A percentile compares a stretch with the other conserved stretches of the same genome.
Evolutionary conservation across 2,797 vertebrate genomes (phyloP).

Genomic region (Rhadinocentrus ornatus): DNA sequence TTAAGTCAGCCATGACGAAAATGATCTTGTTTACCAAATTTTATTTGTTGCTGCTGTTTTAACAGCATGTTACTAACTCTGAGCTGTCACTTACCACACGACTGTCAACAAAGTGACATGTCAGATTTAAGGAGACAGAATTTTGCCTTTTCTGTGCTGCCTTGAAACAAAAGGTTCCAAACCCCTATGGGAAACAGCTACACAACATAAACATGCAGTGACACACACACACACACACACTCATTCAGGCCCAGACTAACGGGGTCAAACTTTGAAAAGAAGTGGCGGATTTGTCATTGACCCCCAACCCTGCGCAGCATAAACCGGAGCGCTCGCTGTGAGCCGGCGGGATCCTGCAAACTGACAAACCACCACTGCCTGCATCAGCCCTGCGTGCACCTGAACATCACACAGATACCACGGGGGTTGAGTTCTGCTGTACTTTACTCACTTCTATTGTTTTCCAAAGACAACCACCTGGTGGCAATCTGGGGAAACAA

Average conservation of each 20-base stretch:
- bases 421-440: constrained; percentile 37
- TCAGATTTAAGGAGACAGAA: neutral
- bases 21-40: constrained; percentile 47
- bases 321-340: constrained; percentile 31
- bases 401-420: constrained; percentile 25
- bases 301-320: constrained; percentile 43
- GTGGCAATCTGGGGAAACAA: constrained; percentile 73
- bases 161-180: constrained; percentile 39
- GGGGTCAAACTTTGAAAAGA: constrained; percentile 58
- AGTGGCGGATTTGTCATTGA: constrained; percentile 36
- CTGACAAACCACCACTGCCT: constrained; percentile 51
- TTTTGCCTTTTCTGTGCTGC: constrained; percentile 11
- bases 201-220: constrained; percentile 6
- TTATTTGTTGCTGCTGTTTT: constrained; percentile 36
- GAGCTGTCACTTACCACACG: constrained; percentile 28
- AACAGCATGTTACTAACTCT: constrained; percentile 17
- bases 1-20: constrained; percentile 30
- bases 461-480: constrained; percentile 82
- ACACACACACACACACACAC: constrained; percentile 12
- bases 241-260: constrained; percentile 23
- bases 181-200: constrained; percentile 24
- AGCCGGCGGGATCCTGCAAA: constrained; percentile 13
- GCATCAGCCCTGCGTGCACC: constrained; percentile 19
- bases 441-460: constrained; percentile 67
- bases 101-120: constrained; percentile 24